These are phyloP conservation scores for Nemotelus pantherinus DNA, from an alignment of 2,888 invertebrate species.

Conservation along the genomic window DNA sequence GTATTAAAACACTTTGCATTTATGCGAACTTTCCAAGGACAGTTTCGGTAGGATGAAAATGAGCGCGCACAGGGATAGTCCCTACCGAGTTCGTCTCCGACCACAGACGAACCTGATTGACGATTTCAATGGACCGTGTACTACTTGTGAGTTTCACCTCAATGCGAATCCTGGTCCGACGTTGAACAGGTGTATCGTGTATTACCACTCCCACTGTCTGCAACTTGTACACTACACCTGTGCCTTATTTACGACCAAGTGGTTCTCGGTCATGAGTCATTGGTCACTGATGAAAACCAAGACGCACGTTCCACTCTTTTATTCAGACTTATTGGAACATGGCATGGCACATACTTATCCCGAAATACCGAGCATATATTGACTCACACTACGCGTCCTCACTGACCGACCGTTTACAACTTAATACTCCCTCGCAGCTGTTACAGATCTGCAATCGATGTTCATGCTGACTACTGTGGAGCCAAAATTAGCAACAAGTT, in stretches of 20 bases:
- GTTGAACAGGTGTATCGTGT: too few species aligned
- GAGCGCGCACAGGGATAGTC: conserved; percentile 4
- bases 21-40: conserved; percentile 25
- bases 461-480: background rate
- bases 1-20: conserved; percentile 28
- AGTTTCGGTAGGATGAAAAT: background rate
- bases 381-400: background rate
- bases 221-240: too few species aligned
- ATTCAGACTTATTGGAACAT: too few species aligned
- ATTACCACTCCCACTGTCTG: too few species aligned
- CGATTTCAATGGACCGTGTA: background rate
- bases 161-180: background rate
- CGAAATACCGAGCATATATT: background rate
- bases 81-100: background rate
- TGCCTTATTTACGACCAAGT: too few species aligned
- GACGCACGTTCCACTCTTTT: too few species aligned
- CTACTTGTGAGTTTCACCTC: background rate
- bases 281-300: too few species aligned
- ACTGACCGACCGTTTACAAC: conserved; percentile 3
- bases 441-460: conserved; percentile 12
- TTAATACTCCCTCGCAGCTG: conserved; percentile 15
- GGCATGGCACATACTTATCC: too few species aligned
- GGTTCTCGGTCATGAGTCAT: too few species aligned
- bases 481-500: conserved; percentile 44
- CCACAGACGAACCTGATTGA: background rate